Conservation (phyloP, 2,797 vertebrate species). For the Bryconaethiops microstoma region DNA sequence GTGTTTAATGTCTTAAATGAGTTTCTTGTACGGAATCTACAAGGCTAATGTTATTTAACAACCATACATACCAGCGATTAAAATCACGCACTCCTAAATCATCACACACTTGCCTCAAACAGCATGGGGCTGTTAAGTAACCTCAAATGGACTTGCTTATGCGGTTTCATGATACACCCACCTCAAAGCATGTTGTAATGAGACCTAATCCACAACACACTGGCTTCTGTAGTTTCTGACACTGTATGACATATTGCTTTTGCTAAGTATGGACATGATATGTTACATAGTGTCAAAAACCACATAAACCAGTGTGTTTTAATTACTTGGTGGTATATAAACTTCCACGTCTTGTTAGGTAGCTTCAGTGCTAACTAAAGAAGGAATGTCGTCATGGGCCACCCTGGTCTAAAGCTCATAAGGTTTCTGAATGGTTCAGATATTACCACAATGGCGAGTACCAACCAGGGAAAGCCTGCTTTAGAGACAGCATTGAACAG, state of each 20-base stretch:
- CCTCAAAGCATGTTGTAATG: too few species aligned
- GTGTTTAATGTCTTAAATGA: neutral
- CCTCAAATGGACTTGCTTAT: too few species aligned
- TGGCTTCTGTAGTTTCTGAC: neutral
- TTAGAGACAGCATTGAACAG: slow-evolving; percentile 8
- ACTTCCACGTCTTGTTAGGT: neutral
- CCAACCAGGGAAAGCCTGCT: neutral
- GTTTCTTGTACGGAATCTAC: neutral
- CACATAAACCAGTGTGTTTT: neutral
- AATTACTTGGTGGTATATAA: neutral
- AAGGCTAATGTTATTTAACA: neutral
- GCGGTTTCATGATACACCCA: too few species aligned
- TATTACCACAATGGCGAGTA: neutral
- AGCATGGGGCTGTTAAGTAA: neutral
- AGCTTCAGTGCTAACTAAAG: neutral
- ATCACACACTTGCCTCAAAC: neutral
- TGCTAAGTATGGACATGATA: neutral
- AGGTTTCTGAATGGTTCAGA: neutral
- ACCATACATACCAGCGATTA: neutral
- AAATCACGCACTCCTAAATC: neutral
- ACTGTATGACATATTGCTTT: neutral
- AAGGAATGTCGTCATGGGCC: neutral
- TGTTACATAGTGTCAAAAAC: neutral
- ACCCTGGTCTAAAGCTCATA: neutral
- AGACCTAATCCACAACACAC: too few species aligned